phyloP scores from a whole-genome alignment of 2,797 vertebrate species.

The Valencia hispanica region DNA sequence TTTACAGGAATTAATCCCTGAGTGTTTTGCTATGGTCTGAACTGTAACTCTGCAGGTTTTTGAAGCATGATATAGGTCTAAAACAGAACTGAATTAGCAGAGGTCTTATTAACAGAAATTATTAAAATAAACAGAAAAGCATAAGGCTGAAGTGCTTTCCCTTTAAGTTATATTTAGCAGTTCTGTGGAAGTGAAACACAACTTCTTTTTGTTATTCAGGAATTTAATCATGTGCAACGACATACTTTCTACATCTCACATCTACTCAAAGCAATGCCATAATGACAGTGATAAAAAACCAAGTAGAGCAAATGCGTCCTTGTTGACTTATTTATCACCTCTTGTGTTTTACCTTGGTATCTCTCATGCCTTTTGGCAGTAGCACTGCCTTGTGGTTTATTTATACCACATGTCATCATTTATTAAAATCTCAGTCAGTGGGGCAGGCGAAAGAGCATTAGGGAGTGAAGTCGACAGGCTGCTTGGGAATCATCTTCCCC shows the following conservation, averaged over 20 bases:
- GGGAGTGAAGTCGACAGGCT: conserved; percentile 76
- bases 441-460: conserved; percentile 78
- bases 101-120: background rate
- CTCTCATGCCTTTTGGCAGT: conserved; percentile 78
- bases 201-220: conserved; percentile 39
- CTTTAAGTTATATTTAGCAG: conserved; percentile 51
- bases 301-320: conserved; percentile 77
- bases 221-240: conserved; percentile 28
- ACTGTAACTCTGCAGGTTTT: background rate
- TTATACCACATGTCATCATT: conserved; percentile 85
- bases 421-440: conserved; percentile 89
- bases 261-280: conserved; percentile 41
- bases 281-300: conserved; percentile 64
- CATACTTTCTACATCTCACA: conserved; percentile 34
- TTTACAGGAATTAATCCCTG: background rate
- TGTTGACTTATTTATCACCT: conserved; percentile 83
- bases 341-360: conserved; percentile 80
- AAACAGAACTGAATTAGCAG: conserved; percentile 2
- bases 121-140: conserved; percentile 17
- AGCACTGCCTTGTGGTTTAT: conserved; percentile 83
- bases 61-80: background rate
- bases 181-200: conserved; percentile 21
- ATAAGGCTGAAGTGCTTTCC: conserved; percentile 22
- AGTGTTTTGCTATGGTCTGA: background rate
- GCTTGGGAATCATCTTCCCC: conserved; percentile 77